phyloP scores from a whole-genome alignment of 1,140 invertebrate species.

The Brachionus plicatilis region DNA sequence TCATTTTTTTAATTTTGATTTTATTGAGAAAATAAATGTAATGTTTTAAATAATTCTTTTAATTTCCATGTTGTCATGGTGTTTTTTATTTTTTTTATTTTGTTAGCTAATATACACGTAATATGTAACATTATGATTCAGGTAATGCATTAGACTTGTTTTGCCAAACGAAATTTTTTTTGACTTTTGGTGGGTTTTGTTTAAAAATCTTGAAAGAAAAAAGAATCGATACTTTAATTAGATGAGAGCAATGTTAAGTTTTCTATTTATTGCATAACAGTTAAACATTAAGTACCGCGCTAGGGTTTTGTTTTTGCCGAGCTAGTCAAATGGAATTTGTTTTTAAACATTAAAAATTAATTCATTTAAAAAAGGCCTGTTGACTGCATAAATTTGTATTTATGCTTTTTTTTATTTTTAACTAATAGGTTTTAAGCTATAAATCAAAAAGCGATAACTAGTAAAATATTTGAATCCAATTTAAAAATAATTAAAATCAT shows the following conservation, averaged over 20 bases:
- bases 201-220: background rate
- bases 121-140: background rate
- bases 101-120: background rate
- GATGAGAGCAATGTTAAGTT: background rate
- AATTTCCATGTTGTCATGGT: background rate
- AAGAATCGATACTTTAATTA: background rate
- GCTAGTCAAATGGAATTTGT: background rate
- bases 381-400: no score
- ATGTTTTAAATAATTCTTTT: background rate
- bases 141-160: background rate
- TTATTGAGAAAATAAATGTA: background rate
- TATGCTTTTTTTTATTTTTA: no score
- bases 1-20: background rate
- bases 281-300: background rate
- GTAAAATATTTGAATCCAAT: no score
- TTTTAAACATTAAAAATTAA: background rate
- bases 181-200: background rate
- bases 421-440: no score
- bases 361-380: no score
- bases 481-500: no score
- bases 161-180: background rate
- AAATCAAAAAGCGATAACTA: no score
- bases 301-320: background rate
- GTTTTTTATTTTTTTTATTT: background rate
- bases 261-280: background rate